Evolutionary conservation across 2,888 invertebrate species (phyloP), one percentile per base, ranked within the genome.

Genomic region (Trisateles emortualis): DNA sequence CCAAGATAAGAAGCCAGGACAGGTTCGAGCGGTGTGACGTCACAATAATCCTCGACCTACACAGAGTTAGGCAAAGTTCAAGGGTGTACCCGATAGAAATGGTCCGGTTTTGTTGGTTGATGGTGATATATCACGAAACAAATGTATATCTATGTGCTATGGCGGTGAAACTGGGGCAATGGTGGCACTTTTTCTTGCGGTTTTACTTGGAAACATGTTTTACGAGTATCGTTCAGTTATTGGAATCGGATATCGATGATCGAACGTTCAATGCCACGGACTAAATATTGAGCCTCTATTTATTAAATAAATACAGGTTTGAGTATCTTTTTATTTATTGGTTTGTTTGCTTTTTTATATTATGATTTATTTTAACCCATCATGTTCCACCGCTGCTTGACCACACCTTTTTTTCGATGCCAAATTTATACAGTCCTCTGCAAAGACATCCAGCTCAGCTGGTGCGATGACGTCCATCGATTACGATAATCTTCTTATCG

Each of bases 141-240:
- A 59, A 47, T 56, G 42, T 46, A 41, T 40, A 14, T 39, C 40
- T 48, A 46, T 57, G 46, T 55, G 50, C 40, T 58, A 32, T 52
- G 39, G n/a, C 22, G 39, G 68, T 65, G 68, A 74, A 76, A 78
- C 76, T 74, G 40, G 74, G 76, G 53, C 78, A 69, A 56, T 68
- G 56, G 59, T 65, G 49, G 52, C 57, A 66, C 68, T 69, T 71
- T 76, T 78, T 78, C 72, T 64, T 60, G 64, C 43, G 50, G 60
- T 64, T 75, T 66, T 55, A 61, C 62, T 68, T 52, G 51, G 65
- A 68, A 77, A 77, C 79, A 57, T 66, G 79, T 77, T 77, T 71
- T 64, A 69, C 68, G 32, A 66, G 70, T 70, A 55, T 67, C 63
- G 53, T 50, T 48, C 47, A 59, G 67, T 75, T 74, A 75, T 69